phyloP scores from a whole-genome alignment of 2,888 invertebrate genomes.

The Diaphora mendica region DNA sequence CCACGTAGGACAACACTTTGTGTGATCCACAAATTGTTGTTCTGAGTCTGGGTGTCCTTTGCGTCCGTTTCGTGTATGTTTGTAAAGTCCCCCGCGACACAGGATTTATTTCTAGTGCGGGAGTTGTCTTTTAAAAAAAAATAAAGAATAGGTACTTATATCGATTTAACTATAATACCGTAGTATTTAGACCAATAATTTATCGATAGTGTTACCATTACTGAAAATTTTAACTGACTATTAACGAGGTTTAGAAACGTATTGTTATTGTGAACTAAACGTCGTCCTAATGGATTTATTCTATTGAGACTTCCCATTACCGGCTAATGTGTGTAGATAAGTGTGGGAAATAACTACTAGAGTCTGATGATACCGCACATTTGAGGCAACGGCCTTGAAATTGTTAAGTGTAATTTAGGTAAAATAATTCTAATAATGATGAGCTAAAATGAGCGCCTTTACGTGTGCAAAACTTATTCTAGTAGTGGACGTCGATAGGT shows the following conservation, averaged over 20 bases:
- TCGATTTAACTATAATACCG: too few species aligned
- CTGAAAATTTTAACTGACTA: not conserved
- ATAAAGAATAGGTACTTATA: too few species aligned
- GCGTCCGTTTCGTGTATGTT: too few species aligned
- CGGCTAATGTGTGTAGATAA: not conserved
- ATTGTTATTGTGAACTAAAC: not conserved
- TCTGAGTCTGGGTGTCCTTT: too few species aligned
- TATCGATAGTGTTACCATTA: not conserved
- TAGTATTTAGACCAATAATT: too few species aligned
- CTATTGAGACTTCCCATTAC: not conserved
- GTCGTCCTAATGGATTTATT: not conserved
- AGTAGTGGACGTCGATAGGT: not conserved
- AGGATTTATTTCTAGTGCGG: too few species aligned
- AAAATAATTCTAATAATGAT: not conserved
- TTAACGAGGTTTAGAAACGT: not conserved
- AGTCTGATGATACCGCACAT: not conserved
- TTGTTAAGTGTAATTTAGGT: not conserved
- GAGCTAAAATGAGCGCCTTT: not conserved
- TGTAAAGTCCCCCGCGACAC: too few species aligned
- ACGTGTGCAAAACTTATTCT: not conserved
- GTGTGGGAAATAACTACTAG: not conserved
- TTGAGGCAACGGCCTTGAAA: not conserved
- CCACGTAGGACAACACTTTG: too few species aligned
- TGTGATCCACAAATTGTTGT: too few species aligned
- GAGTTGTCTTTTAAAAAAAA: too few species aligned